phyloP scores from a whole-genome alignment of 2,113 vertebrate species.

The Limnothrissa miodon region DNA sequence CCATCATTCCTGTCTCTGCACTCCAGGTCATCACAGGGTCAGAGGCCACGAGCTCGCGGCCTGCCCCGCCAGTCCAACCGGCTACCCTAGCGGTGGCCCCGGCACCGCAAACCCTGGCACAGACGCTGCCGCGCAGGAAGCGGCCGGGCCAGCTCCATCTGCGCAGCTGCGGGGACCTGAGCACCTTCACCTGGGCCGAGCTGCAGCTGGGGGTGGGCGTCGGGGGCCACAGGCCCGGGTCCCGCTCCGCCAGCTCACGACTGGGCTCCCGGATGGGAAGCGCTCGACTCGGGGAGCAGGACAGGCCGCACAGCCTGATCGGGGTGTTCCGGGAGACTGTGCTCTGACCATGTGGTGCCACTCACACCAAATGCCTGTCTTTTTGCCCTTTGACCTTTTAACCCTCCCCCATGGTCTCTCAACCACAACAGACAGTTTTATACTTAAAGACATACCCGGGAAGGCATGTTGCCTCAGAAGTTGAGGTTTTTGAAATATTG shows the following conservation, averaged over 20 bases:
- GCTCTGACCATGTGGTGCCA: slow-evolving; percentile 60
- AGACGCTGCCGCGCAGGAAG: slow-evolving; percentile 42
- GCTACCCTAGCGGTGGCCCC: not conserved
- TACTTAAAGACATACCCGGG: not conserved
- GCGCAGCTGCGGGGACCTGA: slow-evolving; percentile 79
- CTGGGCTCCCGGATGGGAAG: slow-evolving; percentile 18
- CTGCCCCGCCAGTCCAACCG: not conserved
- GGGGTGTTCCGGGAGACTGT: slow-evolving; percentile 77
- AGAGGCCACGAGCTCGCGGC: slow-evolving; percentile 23
- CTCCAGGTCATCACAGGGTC: slow-evolving; percentile 65
- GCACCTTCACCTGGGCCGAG: slow-evolving; percentile 67
- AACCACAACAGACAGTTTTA: slow-evolving; percentile 1
- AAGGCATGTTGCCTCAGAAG: not conserved
- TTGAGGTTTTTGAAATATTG: not conserved
- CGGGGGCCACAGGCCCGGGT: slow-evolving; percentile 21
- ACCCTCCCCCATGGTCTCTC: not conserved
- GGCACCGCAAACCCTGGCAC: slow-evolving; percentile 27
- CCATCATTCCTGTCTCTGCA: slow-evolving; percentile 1
- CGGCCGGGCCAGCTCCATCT: slow-evolving; percentile 71
- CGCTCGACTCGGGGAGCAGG: slow-evolving; percentile 42
- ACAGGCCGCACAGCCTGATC: slow-evolving; percentile 74
- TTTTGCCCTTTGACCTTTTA: not conserved
- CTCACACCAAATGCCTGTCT: not conserved
- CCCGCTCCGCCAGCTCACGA: not conserved
- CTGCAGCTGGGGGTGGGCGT: slow-evolving; percentile 6